Base-by-base conservation (phyloP, 2,797 vertebrate species). In the Decapterus maruadsi region DNA sequence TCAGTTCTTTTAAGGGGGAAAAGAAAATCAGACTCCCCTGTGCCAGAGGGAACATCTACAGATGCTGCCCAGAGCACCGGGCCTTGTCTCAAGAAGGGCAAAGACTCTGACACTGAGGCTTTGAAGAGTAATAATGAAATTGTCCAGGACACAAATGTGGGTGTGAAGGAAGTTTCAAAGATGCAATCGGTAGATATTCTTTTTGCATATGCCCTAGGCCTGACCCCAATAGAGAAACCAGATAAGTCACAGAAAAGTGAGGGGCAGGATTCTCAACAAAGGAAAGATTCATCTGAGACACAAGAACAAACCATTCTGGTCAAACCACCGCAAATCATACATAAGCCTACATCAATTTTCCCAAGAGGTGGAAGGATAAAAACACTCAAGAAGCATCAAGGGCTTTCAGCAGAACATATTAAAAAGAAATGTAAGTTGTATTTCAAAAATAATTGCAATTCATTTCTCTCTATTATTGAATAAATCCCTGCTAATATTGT, bases 361-460 rank as follows among this genome's bases (percentile, higher is more conserved):
- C 79, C 80, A 62, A 84, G 75, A 72, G 77, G 72, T 26, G 40
- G 80, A 20, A 64, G 87, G 61, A 85, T 92, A 45, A 93, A 93
- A 89, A 92, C 69, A 14, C 89, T 93, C 34, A 92, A 87, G 81
- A 94, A 90, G 72, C 91, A 83, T 71, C 84, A 85, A 70, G 83
- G 80, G 42, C 62, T 92, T 68, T 80, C 92, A 36, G 34, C 82
- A 57, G 91, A 93, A 72, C 59, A 79, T 53, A 77, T 94, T 1
- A 94, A 89, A 86, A 85, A 89, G 75, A 93, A 93, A 86, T 93
- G 94, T 95, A 89, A 92, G 94, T 93, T 17, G 2, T 53, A 31
- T 72, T 59, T 83, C 0, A 55, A 58, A 26, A 77, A 43, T 78
- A 62, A 14, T 50, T 51, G 0, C 1, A 76, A 34, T 36, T 20